These are phyloP conservation scores for Sisyra terminalis DNA, from an alignment of 2,888 invertebrate genomes.

Conservation along the genomic window DNA sequence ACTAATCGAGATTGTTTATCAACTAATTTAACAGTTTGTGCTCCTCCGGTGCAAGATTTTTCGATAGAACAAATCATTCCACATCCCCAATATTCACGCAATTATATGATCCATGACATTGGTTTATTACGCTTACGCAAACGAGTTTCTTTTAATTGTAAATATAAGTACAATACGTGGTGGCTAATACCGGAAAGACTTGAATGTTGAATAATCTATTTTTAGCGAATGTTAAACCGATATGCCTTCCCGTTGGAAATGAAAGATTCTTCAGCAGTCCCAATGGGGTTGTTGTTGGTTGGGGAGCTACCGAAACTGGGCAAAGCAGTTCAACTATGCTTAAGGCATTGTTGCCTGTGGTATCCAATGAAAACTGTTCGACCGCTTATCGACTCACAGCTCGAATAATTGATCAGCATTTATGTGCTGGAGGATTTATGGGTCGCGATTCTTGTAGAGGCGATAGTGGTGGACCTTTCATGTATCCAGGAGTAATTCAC, in stretches of 20 bases:
- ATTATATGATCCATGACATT: slow-evolving; percentile 37
- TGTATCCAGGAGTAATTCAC: slow-evolving; percentile 24
- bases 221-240: slow-evolving; percentile 23
- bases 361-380: slow-evolving; percentile 22
- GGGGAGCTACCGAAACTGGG: slow-evolving; percentile 48
- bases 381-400: slow-evolving; percentile 16
- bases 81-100: slow-evolving; percentile 34
- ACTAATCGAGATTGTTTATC: slow-evolving; percentile 28
- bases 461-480: slow-evolving; percentile 52
- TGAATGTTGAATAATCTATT: too few species aligned
- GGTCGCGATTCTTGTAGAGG: slow-evolving; percentile 46
- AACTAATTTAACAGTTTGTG: slow-evolving; percentile 21
- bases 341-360: slow-evolving; percentile 26
- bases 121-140: slow-evolving; percentile 31
- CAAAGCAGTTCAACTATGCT: slow-evolving; percentile 17
- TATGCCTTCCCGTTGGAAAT: slow-evolving; percentile 29
- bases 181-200: too few species aligned
- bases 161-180: neutral
- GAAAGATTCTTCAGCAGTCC: slow-evolving; percentile 26
- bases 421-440: slow-evolving; percentile 46
- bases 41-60: slow-evolving; percentile 32
- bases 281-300: slow-evolving; percentile 49
- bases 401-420: slow-evolving; percentile 23
- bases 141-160: slow-evolving; percentile 23
- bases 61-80: slow-evolving; percentile 28